Percentiles rank a stretch among this genome's conserved stretches.
These are phyloP conservation scores for Falco novaeseelandiae DNA, from an alignment of 2,797 vertebrate species.

Conservation along the genomic window DNA sequence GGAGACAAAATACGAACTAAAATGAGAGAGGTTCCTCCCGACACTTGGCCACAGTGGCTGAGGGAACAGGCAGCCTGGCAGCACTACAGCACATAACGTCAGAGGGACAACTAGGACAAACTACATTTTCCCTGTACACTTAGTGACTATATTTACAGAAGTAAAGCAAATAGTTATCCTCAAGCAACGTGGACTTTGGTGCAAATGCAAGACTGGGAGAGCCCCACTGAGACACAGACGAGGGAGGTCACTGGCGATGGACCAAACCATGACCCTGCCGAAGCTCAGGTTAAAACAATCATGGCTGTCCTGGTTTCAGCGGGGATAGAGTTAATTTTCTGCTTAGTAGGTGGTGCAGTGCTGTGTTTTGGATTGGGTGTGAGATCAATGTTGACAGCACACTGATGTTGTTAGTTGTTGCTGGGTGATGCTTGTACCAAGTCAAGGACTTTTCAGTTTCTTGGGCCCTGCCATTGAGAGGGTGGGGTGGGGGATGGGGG, in stretches of 20 bases:
- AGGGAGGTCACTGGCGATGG: accelerated
- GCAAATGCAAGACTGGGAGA: background rate
- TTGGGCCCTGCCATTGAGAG: no score
- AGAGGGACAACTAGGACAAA: background rate
- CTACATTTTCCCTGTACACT: background rate
- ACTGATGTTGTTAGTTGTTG: no score
- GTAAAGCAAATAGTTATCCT: background rate
- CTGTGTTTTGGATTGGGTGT: no score
- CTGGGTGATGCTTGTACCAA: no score
- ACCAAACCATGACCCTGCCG: background rate
- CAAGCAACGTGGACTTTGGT: background rate
- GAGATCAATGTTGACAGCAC: no score
- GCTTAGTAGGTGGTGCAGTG: no score
- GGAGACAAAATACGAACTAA: background rate
- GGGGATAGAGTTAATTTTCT: no score
- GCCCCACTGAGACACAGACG: background rate
- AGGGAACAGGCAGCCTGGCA: accelerated
- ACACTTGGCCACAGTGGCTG: accelerated
- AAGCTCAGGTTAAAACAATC: no score
- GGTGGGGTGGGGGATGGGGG: no score
- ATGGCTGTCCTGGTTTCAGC: no score
- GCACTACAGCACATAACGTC: accelerated
- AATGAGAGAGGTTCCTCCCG: background rate
- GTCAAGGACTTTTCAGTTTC: no score
- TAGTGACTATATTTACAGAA: accelerated